phyloP scores from a whole-genome alignment of 2,797 vertebrate genomes.

The Rallus crepitans region DNA sequence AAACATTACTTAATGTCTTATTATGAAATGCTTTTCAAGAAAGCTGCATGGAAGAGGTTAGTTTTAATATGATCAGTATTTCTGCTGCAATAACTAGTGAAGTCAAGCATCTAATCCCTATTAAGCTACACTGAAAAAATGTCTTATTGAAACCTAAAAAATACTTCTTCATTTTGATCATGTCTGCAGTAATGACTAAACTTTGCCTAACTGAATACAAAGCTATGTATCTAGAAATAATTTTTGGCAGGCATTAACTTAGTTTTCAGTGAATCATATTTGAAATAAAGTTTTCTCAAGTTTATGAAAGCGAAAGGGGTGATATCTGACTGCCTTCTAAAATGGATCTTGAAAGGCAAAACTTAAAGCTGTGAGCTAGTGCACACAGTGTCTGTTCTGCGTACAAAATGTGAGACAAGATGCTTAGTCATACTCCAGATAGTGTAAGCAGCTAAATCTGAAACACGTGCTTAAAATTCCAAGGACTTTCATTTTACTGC shows the following conservation, averaged over 20 bases:
- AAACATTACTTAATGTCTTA: neutral
- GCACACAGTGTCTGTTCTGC: slow-evolving; percentile 46
- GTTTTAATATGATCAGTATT: neutral
- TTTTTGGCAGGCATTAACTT: neutral
- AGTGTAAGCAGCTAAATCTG: slow-evolving; percentile 65
- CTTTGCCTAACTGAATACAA: neutral
- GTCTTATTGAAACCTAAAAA: neutral
- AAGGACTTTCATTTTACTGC: slow-evolving; percentile 54
- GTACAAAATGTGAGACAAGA: slow-evolving; percentile 46
- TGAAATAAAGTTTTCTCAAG: neutral
- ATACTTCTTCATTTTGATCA: neutral
- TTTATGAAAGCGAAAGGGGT: neutral
- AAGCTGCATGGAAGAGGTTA: neutral
- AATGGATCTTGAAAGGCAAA: slow-evolving; percentile 4
- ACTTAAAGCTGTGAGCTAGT: neutral
- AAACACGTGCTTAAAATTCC: slow-evolving; percentile 72
- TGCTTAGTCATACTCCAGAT: slow-evolving; percentile 71
- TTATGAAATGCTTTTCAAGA: neutral
- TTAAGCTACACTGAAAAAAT: neutral
- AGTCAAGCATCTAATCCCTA: neutral
- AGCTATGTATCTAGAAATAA: neutral
- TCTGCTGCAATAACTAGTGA: neutral
- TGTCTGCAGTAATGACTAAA: neutral
- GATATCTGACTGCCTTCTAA: slow-evolving; percentile 3
- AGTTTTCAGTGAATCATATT: neutral